Base-by-base conservation (phyloP, 1,140 invertebrate species). In the Polypedilum pembai region DNA sequence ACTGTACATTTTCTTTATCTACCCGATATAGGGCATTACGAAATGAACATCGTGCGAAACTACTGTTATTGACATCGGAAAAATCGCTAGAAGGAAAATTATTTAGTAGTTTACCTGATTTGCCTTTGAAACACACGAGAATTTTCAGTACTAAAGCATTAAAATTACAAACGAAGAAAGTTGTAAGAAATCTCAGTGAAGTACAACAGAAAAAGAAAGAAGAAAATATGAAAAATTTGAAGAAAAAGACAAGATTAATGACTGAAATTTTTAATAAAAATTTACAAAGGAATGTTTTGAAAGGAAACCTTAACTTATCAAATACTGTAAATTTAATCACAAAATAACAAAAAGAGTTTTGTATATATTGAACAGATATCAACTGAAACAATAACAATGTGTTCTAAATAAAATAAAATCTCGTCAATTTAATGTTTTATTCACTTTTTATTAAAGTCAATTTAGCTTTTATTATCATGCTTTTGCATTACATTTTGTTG, bases 251-350 rank as follows among this genome's bases (percentile, higher is more conserved):
- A 20, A n/a, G 65, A 0, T 12, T 69, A 18, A 69, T 69, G 65
- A 69, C 65, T 18, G 65, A 69, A 69, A 69, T 69, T 10, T 69
- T 69, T 21, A 69, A 69, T 21, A 69, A 69, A 21, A 69, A 69
- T 69, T 18, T 69, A 8, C 65, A 69, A 21, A 69, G 20, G 20
- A 69, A 69, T 20, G 65, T 69, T 18, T 69, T 69, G 10, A 18
- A 21, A 69, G 65, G 65, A 69, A 69, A 69, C 20, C 20, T 69
- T 20, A 69, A 69, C 20, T 18, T 69, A n/a, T 69, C 65, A 18
- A 69, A 69, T 21, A 69, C 65, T 10, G 65, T 69, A 10, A 69
- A 69, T 18, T 21, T 69, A 21, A 69, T 69, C 4, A 20, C 65
- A 20, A 69, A 69, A 69, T 69, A 21, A 20, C 12, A 56, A n/a